phyloP scores from a whole-genome alignment of 2,888 invertebrate genomes.

The Sympetrum striolatum region DNA sequence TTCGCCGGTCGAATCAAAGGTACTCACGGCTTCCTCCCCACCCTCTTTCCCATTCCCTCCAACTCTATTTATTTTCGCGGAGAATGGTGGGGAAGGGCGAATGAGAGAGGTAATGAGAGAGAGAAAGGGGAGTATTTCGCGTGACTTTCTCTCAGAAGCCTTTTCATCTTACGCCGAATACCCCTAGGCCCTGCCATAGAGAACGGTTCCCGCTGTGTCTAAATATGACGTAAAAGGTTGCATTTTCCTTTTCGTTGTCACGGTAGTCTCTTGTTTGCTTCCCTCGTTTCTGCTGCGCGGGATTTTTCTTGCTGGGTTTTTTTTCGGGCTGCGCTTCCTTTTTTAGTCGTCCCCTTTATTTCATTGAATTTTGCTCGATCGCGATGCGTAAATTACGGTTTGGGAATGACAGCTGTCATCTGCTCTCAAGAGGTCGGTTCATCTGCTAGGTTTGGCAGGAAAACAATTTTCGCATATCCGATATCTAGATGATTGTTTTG shows the following conservation, averaged over 20 bases:
- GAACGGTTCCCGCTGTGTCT: not conserved
- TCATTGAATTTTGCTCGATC: not conserved
- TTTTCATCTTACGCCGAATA: constrained; percentile 19
- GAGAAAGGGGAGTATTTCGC: not conserved
- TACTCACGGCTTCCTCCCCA: not conserved
- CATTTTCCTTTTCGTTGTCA: constrained; percentile 3
- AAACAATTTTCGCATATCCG: no score
- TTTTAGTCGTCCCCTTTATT: not conserved
- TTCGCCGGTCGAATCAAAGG: not conserved
- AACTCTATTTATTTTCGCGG: constrained; percentile 1
- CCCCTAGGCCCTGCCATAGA: constrained; percentile 2
- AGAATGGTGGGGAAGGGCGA: not conserved
- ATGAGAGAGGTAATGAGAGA: not conserved
- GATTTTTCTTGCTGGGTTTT: not conserved
- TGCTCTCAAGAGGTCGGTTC: no score
- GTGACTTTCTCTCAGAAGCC: not conserved
- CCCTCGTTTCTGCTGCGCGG: not conserved
- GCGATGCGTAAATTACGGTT: no score
- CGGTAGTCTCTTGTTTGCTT: not conserved
- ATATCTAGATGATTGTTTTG: no score
- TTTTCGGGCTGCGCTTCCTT: not conserved
- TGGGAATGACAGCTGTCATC: no score
- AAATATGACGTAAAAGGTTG: constrained; percentile 34
- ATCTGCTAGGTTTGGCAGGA: no score
- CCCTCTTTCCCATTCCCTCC: not conserved